These are phyloP conservation scores for Eciton burchellii DNA, from an alignment of 1,140 invertebrate species.

Conservation along the genomic window DNA sequence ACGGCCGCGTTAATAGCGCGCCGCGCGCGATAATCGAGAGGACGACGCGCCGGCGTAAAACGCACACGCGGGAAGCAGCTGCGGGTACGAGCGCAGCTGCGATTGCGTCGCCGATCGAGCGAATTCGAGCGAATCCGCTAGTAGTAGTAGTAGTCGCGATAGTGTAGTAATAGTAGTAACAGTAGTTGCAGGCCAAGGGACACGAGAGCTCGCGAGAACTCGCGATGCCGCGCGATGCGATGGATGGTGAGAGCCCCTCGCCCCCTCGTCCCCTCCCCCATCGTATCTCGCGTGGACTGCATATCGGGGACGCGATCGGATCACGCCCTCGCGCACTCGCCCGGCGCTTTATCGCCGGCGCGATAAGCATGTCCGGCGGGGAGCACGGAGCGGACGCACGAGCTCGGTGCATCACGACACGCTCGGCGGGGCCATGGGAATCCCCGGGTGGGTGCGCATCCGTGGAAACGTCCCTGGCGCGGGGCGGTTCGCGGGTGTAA, in stretches of 20 bases:
- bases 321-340: background rate
- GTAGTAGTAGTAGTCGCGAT: no score
- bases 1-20: constrained; percentile 28
- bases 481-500: constrained; percentile 45
- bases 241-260: background rate
- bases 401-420: constrained; percentile 22
- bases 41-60: constrained; percentile 22
- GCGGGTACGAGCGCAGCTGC: no score
- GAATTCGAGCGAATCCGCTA: constrained; percentile 20
- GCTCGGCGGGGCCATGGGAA: constrained; percentile 57
- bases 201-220: no score
- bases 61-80: background rate
- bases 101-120: constrained; percentile 14
- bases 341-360: constrained; percentile 16
- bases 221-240: background rate
- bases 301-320: background rate
- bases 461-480: constrained; percentile 67
- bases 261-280: no score
- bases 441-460: constrained; percentile 6
- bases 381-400: constrained; percentile 16
- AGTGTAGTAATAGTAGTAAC: no score
- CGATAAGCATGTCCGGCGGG: constrained; percentile 17
- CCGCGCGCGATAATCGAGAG: background rate
- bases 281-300: background rate
- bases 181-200: no score